A percentile compares a stretch with the other conserved stretches of the same genome.
phyloP scores from a whole-genome alignment of 2,113 vertebrate species.

The Cercopithecus mona region DNA sequence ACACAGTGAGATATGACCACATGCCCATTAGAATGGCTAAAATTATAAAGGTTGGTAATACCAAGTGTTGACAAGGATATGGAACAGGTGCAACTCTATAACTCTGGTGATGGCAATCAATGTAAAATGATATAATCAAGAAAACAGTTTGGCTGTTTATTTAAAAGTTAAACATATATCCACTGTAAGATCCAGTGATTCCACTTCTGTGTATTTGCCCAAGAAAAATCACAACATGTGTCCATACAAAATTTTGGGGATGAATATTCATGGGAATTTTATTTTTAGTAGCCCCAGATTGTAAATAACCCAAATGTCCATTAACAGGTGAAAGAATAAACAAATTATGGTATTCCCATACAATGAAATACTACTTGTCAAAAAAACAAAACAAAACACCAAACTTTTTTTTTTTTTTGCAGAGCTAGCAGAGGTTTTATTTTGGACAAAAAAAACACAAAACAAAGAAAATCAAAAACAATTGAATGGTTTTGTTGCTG shows the following conservation, averaged over 20 bases:
- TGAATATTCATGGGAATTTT: background rate
- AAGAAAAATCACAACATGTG: background rate
- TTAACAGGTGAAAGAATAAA: background rate
- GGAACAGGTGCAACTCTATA: background rate
- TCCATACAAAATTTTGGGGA: too few species aligned
- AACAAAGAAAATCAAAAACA: background rate
- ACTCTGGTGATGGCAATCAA: too few species aligned
- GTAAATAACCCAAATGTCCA: too few species aligned
- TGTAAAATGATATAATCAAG: background rate
- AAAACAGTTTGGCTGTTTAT: background rate
- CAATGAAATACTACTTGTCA: background rate
- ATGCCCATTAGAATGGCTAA: background rate
- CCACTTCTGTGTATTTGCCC: background rate
- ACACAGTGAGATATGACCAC: background rate
- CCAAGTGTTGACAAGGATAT: too few species aligned
- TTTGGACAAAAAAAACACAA: too few species aligned
- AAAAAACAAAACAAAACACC: too few species aligned
- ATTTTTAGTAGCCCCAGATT: background rate
- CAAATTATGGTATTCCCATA: background rate
- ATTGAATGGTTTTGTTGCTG: too few species aligned
- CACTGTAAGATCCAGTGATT: background rate
- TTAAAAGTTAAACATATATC: background rate
- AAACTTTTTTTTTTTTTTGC: background rate
- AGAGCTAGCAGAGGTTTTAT: background rate
- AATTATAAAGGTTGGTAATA: too few species aligned